Evolutionary conservation across 2,888 invertebrate genomes (phyloP).

Genomic region (Catonia carolina): DNA sequence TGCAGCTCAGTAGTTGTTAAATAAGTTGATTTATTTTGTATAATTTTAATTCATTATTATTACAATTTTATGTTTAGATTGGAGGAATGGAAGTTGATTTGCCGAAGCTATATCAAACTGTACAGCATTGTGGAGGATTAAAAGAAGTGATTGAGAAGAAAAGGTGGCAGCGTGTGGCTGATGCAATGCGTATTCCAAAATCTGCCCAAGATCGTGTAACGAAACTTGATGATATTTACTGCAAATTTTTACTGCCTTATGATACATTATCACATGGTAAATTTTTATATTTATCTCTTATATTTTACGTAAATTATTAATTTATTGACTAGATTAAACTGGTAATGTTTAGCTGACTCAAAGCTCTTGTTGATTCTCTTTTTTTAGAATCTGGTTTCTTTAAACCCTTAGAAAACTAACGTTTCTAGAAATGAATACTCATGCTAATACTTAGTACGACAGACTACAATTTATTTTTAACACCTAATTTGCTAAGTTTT

Average conservation of each 20-base stretch:
- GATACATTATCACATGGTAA: constrained; percentile 69
- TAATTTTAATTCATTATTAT: not conserved
- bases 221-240: constrained; percentile 81
- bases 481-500: too few species aligned
- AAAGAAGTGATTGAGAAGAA: constrained; percentile 82
- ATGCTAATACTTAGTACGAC: too few species aligned
- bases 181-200: constrained; percentile 78
- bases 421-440: too few species aligned
- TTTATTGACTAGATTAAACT: too few species aligned
- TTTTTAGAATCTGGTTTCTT: too few species aligned
- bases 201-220: constrained; percentile 70
- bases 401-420: too few species aligned
- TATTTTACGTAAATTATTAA: not conserved
- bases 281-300: too few species aligned
- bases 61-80: constrained; percentile 49
- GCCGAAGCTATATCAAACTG: constrained; percentile 75
- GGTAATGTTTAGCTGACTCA: too few species aligned
- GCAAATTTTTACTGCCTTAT: constrained; percentile 84
- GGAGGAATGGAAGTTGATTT: constrained; percentile 89
- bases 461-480: too few species aligned
- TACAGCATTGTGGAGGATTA: constrained; percentile 77
- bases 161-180: constrained; percentile 81
- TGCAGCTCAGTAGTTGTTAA: constrained; percentile 18
- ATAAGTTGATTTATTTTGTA: constrained; percentile 6
- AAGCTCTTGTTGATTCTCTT: too few species aligned